Evolutionary conservation across 2,797 vertebrate genomes (phyloP).

Genomic region (Thripadectes ignobilis): DNA sequence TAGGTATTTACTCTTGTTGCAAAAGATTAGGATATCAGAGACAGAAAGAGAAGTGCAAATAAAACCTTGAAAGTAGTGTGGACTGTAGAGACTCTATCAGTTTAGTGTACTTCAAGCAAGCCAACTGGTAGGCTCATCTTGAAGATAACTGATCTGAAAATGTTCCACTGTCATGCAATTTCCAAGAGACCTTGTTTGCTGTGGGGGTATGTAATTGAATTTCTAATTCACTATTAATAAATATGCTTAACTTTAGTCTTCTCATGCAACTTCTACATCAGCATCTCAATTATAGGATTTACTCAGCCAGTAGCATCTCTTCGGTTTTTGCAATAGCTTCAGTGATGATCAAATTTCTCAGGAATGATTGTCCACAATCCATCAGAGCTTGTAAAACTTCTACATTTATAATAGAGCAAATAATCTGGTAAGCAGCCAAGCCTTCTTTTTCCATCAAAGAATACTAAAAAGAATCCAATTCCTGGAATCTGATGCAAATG

Average conservation of each 20-base stretch:
- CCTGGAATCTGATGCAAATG: slow-evolving; percentile 57
- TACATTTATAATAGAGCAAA: slow-evolving; percentile 58
- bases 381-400: slow-evolving; percentile 62
- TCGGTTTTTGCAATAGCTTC: slow-evolving; percentile 67
- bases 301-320: slow-evolving; percentile 61
- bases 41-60: background rate
- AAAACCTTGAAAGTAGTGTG: background rate
- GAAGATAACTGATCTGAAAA: background rate
- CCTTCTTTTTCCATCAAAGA: slow-evolving; percentile 64
- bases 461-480: slow-evolving; percentile 29
- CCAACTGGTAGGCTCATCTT: background rate
- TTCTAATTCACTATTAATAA: background rate
- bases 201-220: background rate
- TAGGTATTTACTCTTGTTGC: background rate
- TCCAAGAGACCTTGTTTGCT: background rate
- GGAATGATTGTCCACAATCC: slow-evolving; percentile 62
- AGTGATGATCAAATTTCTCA: slow-evolving; percentile 73
- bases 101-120: background rate
- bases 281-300: slow-evolving; percentile 10
- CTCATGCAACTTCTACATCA: background rate
- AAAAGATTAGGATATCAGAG: background rate
- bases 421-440: slow-evolving; percentile 71
- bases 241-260: background rate
- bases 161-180: background rate
- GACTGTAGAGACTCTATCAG: background rate